Evolutionary conservation across 2,113 vertebrate genomes (phyloP).

Genomic region (Pycnonotus jocosus): DNA sequence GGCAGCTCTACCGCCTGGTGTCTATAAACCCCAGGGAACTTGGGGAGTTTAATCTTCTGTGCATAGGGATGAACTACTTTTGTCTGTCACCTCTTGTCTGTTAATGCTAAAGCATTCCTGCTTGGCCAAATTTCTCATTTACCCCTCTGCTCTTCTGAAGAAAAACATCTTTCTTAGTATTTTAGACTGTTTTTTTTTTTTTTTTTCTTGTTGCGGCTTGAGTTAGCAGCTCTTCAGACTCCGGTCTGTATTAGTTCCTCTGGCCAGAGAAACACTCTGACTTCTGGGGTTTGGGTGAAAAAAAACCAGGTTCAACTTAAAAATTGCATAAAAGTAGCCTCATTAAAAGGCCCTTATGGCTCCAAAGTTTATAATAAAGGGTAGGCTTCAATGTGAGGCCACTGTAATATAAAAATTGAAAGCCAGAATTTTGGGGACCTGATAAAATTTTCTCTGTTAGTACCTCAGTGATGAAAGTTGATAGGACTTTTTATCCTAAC

Average conservation of each 20-base stretch:
- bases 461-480: neutral
- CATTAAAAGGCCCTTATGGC: neutral
- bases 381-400: neutral
- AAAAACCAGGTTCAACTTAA: rapidly evolving
- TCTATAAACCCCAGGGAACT: neutral
- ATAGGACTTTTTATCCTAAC: neutral
- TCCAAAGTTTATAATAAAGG: neutral
- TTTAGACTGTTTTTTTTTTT: rapidly evolving
- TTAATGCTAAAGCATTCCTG: neutral
- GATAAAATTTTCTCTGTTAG: neutral
- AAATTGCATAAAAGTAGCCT: neutral
- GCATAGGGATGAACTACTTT: neutral
- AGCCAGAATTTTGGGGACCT: neutral
- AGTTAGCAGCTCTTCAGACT: neutral
- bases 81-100: neutral
- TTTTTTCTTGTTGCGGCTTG: neutral
- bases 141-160: neutral
- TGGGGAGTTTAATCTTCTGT: neutral
- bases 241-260: neutral
- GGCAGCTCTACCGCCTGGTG: neutral
- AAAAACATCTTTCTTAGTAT: neutral
- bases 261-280: neutral
- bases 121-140: neutral
- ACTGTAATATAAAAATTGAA: neutral
- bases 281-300: neutral